Percentiles rank a stretch among this genome's conserved stretches.
phyloP scores from a whole-genome alignment of 2,113 vertebrate genomes.

The Acrocephalus arundinaceus region DNA sequence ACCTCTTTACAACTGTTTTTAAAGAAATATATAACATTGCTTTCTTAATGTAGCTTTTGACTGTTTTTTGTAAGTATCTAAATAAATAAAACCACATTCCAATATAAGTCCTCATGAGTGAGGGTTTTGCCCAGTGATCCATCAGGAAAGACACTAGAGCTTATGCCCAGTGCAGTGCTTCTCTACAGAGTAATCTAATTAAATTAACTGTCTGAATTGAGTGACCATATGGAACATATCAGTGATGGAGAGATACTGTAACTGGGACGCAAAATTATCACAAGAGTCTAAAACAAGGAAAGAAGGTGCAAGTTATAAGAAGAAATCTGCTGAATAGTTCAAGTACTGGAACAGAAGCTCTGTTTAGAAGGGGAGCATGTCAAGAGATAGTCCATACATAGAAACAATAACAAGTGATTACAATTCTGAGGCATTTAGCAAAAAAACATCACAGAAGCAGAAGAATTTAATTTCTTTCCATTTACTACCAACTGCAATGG shows the following conservation, averaged over 20 bases:
- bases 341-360: background rate
- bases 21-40: no score
- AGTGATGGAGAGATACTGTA: background rate
- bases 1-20: background rate
- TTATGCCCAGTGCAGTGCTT: background rate
- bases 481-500: background rate
- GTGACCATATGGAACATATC: background rate
- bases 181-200: background rate
- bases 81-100: background rate
- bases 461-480: conserved; percentile 8
- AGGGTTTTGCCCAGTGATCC: background rate
- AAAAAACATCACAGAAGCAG: background rate
- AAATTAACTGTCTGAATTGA: background rate
- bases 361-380: background rate
- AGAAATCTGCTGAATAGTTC: background rate
- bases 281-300: background rate
- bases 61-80: background rate
- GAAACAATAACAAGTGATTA: background rate
- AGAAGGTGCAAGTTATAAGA: background rate
- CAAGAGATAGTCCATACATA: background rate
- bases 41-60: background rate
- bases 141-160: background rate
- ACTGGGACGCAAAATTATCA: background rate
- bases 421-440: background rate
- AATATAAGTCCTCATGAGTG: background rate